Evolutionary conservation across 2,113 vertebrate species (phyloP), one percentile per base, ranked within the genome.

Genomic region (Spea multiplicata): DNA sequence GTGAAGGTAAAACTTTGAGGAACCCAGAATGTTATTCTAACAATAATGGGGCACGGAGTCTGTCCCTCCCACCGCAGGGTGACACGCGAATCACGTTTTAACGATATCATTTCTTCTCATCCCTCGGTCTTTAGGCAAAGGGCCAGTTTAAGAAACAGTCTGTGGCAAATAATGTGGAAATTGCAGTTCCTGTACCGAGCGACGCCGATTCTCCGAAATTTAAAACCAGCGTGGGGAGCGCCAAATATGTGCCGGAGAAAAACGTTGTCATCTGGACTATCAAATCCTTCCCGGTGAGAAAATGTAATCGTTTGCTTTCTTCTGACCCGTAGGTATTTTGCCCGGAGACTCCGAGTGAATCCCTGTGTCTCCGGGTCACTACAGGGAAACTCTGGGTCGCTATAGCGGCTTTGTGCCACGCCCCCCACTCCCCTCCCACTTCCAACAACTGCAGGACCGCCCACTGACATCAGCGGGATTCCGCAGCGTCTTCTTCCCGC

Each of bases 81-180:
- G 50, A 55, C 3, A 55, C 9, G 48, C 17, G 16, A 16, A 10
- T 8, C 8, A 44, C 9, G 8, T 65, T 5, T 3, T 65, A 8
- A 4, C 3, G 1, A 65, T 44, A 44, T 44, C 7, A 52, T 66
- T 8, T 14, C 44, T 30, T 66, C 48, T 50, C 13, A 7, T 61
- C 6, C 62, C n/a, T 74, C 47, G 75, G 57, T 49, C n/a, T 53
- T 52, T 44, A 98, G 97, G 97, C 96, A 57, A 98, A 98, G 85
- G 95, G 95, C 0, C 97, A 99, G 78, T 99, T 99, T 87, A 99
- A 99, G 91, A 97, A 97, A 85, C 97, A 98, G 76, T 99, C 97
- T 0, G 96, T 98, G 81, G 97, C 97, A 81, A 98, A 96, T 5
- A 92, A 96, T 0, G 97, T 99, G 86, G 96, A 98, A 86, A 95